Percentiles rank a stretch among this genome's conserved stretches.
phyloP scores from a whole-genome alignment of 2,113 vertebrate genomes.

The Saiga tatarica region DNA sequence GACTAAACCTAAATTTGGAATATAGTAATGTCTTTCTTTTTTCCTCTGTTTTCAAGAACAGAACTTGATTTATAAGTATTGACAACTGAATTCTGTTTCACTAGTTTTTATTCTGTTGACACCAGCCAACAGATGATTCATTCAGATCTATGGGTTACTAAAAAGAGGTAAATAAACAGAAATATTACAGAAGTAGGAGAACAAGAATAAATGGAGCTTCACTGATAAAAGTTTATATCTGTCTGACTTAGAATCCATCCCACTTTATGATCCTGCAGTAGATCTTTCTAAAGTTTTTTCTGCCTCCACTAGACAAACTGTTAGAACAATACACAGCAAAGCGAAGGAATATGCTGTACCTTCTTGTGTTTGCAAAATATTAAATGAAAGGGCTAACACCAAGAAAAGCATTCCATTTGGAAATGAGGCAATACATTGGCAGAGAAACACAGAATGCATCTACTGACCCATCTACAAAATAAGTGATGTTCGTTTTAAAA shows the following conservation, averaged over 20 bases:
- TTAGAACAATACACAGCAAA: not conserved
- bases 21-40: not conserved
- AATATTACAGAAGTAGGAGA: not conserved
- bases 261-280: constrained; percentile 1
- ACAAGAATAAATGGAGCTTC: not conserved
- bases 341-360: constrained; percentile 40
- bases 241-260: not conserved
- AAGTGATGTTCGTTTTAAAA: not conserved
- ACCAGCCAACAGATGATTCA: not conserved
- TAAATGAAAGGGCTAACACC: constrained; percentile 29
- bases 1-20: not conserved
- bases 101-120: not conserved
- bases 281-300: constrained; percentile 28
- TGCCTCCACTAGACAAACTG: constrained; percentile 31
- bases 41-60: not conserved
- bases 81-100: not conserved
- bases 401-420: not conserved
- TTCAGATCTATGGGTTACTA: not conserved
- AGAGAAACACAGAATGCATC: not conserved
- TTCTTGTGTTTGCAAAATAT: constrained; percentile 42
- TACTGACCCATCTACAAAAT: not conserved
- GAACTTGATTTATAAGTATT: not conserved
- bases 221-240: not conserved
- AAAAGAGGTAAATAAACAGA: not conserved
- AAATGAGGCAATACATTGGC: not conserved